These are phyloP conservation scores for Aplodontia rufa DNA, from an alignment of 2,113 vertebrate genomes.

Conservation along the genomic window DNA sequence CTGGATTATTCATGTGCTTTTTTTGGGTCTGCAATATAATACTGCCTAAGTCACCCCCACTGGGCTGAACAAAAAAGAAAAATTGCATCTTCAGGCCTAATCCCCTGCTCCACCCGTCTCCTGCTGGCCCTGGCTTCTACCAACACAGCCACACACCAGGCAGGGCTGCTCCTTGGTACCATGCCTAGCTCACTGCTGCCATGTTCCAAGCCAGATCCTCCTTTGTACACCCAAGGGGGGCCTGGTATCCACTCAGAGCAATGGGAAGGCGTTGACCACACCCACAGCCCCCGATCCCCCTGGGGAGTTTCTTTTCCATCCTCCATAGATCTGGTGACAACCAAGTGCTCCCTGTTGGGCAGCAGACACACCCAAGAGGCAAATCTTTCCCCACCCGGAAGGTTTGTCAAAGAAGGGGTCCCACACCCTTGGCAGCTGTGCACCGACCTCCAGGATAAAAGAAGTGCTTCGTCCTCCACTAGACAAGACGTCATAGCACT, in stretches of 20 bases:
- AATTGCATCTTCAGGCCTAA: conserved; percentile 78
- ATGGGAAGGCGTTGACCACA: not conserved
- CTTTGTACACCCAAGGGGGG: not conserved
- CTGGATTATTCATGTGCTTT: conserved; percentile 79
- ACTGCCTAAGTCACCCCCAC: conserved; percentile 75
- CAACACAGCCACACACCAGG: conserved; percentile 41
- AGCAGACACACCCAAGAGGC: not conserved
- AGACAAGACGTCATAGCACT: not conserved
- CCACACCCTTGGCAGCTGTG: conserved; percentile 32
- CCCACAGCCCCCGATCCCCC: not conserved
- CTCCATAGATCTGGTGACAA: conserved; percentile 14
- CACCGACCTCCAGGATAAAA: conserved; percentile 37
- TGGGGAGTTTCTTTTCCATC: not conserved
- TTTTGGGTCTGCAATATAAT: conserved; percentile 72
- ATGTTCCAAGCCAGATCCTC: conserved; percentile 31
- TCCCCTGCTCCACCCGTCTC: conserved; percentile 66
- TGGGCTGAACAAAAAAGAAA: conserved; percentile 78
- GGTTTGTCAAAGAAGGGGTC: not conserved
- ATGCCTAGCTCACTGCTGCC: conserved; percentile 47
- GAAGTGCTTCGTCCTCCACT: not conserved
- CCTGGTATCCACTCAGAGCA: not conserved
- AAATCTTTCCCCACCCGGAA: not conserved
- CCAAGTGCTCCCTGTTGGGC: not conserved
- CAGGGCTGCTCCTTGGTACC: conserved; percentile 54
- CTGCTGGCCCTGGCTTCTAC: conserved; percentile 71